Evolutionary conservation across 2,113 vertebrate species (phyloP).

Genomic region (Tetraodon nigroviridis): DNA sequence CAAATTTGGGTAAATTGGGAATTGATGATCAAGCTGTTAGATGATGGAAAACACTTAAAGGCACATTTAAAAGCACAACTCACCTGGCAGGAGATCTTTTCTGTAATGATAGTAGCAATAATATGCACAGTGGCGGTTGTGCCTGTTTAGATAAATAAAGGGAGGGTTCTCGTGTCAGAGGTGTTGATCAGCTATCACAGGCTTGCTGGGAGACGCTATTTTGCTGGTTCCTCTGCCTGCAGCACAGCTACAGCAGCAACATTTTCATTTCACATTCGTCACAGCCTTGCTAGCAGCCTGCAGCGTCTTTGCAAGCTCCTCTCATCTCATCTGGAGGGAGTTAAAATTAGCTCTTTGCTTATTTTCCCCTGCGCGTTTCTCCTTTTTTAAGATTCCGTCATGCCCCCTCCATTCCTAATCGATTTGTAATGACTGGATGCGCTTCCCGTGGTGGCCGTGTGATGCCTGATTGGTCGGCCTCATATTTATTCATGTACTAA

Average conservation of each 20-base stretch:
- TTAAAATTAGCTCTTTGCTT: slow-evolving; percentile 6
- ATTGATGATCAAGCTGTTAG: slow-evolving; percentile 37
- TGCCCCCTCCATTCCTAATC: slow-evolving; percentile 47
- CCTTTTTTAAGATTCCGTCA: not conserved
- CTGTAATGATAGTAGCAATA: slow-evolving; percentile 43
- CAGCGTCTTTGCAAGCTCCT: too few species aligned
- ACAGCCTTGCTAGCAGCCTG: too few species aligned
- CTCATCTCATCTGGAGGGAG: too few species aligned
- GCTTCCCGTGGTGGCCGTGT: slow-evolving; percentile 28
- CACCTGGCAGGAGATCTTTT: slow-evolving; percentile 40
- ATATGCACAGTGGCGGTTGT: not conserved
- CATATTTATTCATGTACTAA: slow-evolving; percentile 67
- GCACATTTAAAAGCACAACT: slow-evolving; percentile 33
- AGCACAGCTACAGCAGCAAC: too few species aligned
- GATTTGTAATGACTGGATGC: slow-evolving; percentile 53
- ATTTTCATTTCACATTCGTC: too few species aligned
- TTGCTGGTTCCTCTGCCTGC: too few species aligned
- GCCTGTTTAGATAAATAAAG: not conserved
- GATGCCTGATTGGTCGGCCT: slow-evolving; percentile 49
- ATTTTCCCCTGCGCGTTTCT: slow-evolving; percentile 15
- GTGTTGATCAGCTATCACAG: too few species aligned
- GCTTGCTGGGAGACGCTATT: too few species aligned
- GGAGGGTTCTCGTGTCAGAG: not conserved
- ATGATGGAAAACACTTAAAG: slow-evolving; percentile 22
- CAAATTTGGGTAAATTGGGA: slow-evolving; percentile 23